These are phyloP conservation scores for Julus scanicus DNA, from an alignment of 2,888 invertebrate species.

Conservation along the genomic window DNA sequence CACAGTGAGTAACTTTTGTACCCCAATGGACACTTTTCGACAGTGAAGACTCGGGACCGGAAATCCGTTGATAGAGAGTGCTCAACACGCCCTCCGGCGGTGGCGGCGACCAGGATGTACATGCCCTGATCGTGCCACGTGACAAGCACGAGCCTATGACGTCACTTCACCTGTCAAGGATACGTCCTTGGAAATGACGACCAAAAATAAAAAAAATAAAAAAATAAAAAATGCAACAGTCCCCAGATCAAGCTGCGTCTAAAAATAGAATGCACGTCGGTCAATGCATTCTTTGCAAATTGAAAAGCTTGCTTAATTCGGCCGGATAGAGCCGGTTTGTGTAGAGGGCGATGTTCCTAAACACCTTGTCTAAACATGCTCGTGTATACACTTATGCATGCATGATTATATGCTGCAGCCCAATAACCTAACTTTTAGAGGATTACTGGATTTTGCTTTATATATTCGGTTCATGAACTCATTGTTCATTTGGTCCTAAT, in stretches of 20 bases:
- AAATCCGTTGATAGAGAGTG: too few species aligned
- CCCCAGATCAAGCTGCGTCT: neutral
- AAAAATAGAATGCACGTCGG: neutral
- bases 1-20: too few species aligned
- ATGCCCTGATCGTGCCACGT: neutral
- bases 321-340: neutral
- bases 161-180: neutral
- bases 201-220: too few species aligned
- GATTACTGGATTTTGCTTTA: too few species aligned
- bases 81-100: too few species aligned
- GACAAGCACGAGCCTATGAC: neutral
- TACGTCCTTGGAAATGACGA: neutral
- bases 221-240: neutral
- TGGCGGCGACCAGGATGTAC: neutral
- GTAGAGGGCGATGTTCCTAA: neutral
- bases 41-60: too few species aligned
- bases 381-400: neutral
- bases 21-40: too few species aligned
- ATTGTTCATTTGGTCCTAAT: too few species aligned
- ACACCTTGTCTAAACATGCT: neutral
- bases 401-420: too few species aligned
- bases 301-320: neutral
- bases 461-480: too few species aligned
- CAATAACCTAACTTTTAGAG: too few species aligned
- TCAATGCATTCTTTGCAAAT: neutral